Evolutionary conservation across 2,113 vertebrate species (phyloP), one percentile per base, ranked within the genome.

Genomic region (Pygoscelis antarcticus): DNA sequence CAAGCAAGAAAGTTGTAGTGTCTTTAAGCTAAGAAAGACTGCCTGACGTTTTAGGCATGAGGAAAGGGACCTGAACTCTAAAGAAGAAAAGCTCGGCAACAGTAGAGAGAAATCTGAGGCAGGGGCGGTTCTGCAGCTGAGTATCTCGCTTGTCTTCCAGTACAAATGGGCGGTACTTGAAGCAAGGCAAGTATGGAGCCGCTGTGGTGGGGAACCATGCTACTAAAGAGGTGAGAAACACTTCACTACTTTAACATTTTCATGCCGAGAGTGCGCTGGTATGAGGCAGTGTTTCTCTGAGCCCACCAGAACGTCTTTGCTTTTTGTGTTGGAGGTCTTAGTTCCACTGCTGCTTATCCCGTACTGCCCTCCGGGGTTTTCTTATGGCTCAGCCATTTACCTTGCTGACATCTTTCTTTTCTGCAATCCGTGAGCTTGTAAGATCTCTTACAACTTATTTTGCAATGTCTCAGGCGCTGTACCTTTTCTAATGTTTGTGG

Each of bases 161-260:
- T 90, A 97, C 98, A 81, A 99, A 99, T 8, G 99, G 99, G 93
- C 99, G 99, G 60, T 99, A 99, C 81, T 69, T 98, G 96, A 99
- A 99, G 97, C 99, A 99, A 92, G 99, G 99, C 46, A 99, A 99
- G 97, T 99, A 99, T 68, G 99, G 99, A 97, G 99, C 98, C 21
- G 99, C 99, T 2, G 98, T 99, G 5, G 97, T 99, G 96, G 99
- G 99, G 65, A 99, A 96, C 96, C 99, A 99, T 9, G 20, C 97
- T 16, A 96, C 98, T 72, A 99, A 96, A 98, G 99, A 99, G 99
- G 99, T 99, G 93, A 98, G 98, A 94, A 55, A 74, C 14, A 16
- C 55, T 86, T 71, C 25, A 4, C 6, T 30, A n/a, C 51, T 82
- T 21, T 32, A 27, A 38, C 2, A 0, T 52, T 57, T 40, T 40